Evolutionary conservation across 2,888 invertebrate species (phyloP), one percentile per base, ranked within the genome.

Genomic region (Hedychridium roseum): DNA sequence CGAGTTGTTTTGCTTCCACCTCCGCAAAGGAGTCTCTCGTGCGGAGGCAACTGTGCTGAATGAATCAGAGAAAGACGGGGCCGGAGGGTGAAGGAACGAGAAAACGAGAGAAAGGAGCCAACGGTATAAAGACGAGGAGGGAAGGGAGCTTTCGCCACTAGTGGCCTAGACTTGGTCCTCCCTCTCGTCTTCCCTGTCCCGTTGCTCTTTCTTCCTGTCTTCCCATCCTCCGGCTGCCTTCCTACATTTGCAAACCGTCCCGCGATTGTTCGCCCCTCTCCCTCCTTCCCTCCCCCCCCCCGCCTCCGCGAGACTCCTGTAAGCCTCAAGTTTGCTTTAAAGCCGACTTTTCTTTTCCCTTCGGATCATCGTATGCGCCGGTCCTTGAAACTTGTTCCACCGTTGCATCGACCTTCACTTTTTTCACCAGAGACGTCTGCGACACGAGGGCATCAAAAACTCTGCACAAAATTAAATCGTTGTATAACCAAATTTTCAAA

Each of bases 1-100:
- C 72, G 72, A 64, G 69, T 71, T 69, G 68, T 57, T 66, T 66
- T 62, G 61, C 63, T 63, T 68, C 62, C 66, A 61, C 54, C 58
- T 56, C 57, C 60, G 60, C 62, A 64, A 60, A 64, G 60, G 64
- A 64, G 66, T 50, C 55, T n/a, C n/a, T 57, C 66, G 63, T 57
- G 59, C 58, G 62, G 64, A 63, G 55, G 63, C 63, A 66, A 64
- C 66, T 60, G 66, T 61, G 66, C 58, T 64, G 64, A 64, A 64
- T 64, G 64, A 66, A 64, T 65, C 66, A 60, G 58, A 32, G 53
- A 31, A 62, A 65, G 42, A 27, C 40, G 41, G 49, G 40, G 43
- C 41, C 43, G 38, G 46, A 36, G 35, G 9, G 14, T 32, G 11
- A 28, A n/a, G 3, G 12, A 15, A 2, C 12, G 14, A 31, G 31